phyloP scores from a whole-genome alignment of 2,113 vertebrate genomes.

The Pelecanus crispus region DNA sequence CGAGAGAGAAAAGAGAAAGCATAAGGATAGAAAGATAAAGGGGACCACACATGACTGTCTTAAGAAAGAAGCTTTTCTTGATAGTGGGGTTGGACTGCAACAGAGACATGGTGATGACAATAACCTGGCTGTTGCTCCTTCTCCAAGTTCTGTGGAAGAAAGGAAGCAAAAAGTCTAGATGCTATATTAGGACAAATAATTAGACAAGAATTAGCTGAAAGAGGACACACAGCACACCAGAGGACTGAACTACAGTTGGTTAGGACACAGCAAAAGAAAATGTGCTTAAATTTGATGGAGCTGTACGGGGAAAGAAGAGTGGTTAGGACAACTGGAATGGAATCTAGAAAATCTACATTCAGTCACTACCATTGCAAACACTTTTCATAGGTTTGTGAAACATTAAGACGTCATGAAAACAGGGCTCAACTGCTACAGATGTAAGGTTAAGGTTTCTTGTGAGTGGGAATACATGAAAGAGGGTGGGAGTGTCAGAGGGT shows the following conservation, averaged over 20 bases:
- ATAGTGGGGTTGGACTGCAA: neutral
- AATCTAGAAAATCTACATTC: neutral
- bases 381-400: neutral
- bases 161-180: neutral
- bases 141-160: neutral
- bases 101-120: neutral
- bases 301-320: neutral
- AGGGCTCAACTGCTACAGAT: neutral
- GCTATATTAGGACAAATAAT: neutral
- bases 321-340: neutral
- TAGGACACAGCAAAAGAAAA: neutral
- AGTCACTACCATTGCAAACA: neutral
- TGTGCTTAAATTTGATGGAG: neutral
- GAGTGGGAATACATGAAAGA: neutral
- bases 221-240: neutral
- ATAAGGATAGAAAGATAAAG: neutral
- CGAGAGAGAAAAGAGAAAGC: neutral
- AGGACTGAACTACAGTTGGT: neutral
- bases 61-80: neutral
- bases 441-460: neutral
- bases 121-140: neutral
- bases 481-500: neutral
- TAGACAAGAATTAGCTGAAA: neutral
- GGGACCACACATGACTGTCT: neutral
- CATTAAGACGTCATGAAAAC: neutral